phyloP scores from a whole-genome alignment of 1,140 invertebrate genomes.

The Zophobas morio region DNA sequence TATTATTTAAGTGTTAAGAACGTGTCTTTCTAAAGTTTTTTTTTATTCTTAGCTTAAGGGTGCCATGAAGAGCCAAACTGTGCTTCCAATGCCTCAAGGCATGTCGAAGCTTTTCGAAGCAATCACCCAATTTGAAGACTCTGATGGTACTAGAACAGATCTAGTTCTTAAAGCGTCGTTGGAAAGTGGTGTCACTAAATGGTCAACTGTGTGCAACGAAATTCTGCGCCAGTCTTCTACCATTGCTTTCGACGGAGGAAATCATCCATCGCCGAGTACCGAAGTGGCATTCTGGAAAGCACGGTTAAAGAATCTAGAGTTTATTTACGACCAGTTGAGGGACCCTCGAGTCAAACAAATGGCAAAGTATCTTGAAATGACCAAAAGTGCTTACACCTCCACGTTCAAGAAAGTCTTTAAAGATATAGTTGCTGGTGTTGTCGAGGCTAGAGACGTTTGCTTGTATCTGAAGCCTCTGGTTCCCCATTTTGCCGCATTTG shows the following conservation, averaged over 20 bases:
- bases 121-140: constrained; percentile 71
- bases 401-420: constrained; percentile 74
- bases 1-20: too few relatives aligned
- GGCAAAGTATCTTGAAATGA: constrained; percentile 76
- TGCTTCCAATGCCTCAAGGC: constrained; percentile 85
- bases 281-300: constrained; percentile 81
- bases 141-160: constrained; percentile 73
- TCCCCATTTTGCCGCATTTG: constrained; percentile 78
- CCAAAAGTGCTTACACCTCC: constrained; percentile 76
- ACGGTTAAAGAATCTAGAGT: constrained; percentile 82
- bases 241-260: constrained; percentile 67
- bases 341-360: constrained; percentile 86
- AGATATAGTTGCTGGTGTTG: constrained; percentile 67
- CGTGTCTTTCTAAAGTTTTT: constrained; percentile 19
- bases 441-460: constrained; percentile 79
- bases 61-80: constrained; percentile 72
- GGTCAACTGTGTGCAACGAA: constrained; percentile 83
- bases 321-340: constrained; percentile 86
- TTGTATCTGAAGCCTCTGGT: constrained; percentile 76
- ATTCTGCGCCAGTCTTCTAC: constrained; percentile 83
- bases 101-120: constrained; percentile 78
- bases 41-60: constrained; percentile 69
- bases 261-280: constrained; percentile 78
- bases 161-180: constrained; percentile 77
- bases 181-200: constrained; percentile 87